Conservation (phyloP, 2,797 vertebrate genomes). For the Lutjanus campechanus region DNA sequence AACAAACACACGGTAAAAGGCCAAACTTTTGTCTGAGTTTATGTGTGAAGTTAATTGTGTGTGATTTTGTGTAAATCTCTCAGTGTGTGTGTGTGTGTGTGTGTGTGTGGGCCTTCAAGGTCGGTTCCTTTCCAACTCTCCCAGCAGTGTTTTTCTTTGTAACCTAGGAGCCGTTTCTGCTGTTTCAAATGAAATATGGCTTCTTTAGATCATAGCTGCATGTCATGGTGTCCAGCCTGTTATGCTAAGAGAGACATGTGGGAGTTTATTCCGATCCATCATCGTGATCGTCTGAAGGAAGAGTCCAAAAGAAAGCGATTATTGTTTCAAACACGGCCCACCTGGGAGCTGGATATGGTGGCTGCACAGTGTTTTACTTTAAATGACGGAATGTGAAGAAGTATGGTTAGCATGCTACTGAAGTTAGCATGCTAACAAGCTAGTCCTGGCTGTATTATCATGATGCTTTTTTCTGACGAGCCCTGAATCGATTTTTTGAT, state of each 20-base stretch:
- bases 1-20: constrained; percentile 2
- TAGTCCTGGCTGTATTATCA: too few relatives aligned
- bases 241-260: constrained; percentile 4
- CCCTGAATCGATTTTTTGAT: too few relatives aligned
- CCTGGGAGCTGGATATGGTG: not conserved
- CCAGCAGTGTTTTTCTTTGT: constrained; percentile 32
- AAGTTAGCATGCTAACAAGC: too few relatives aligned
- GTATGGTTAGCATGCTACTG: too few relatives aligned
- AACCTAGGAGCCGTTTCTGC: constrained; percentile 16
- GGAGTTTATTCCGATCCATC: constrained; percentile 23
- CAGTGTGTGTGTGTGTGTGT: not conserved
- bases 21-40: not conserved
- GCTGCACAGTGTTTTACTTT: not conserved
- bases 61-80: not conserved
- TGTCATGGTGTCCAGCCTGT: constrained; percentile 1
- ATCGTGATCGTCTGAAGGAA: not conserved
- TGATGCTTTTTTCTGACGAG: too few relatives aligned
- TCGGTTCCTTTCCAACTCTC: constrained; percentile 12
- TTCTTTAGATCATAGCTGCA: constrained; percentile 7
- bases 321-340: not conserved
- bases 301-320: constrained; percentile 1
- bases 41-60: constrained; percentile 3
- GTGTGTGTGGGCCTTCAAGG: constrained; percentile 2
- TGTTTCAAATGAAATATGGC: constrained; percentile 12
- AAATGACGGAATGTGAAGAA: too few relatives aligned